Percentiles rank a stretch among this genome's conserved stretches.
These are phyloP conservation scores for Chloroclystis v-ata DNA, from an alignment of 2,888 invertebrate species.

Conservation along the genomic window DNA sequence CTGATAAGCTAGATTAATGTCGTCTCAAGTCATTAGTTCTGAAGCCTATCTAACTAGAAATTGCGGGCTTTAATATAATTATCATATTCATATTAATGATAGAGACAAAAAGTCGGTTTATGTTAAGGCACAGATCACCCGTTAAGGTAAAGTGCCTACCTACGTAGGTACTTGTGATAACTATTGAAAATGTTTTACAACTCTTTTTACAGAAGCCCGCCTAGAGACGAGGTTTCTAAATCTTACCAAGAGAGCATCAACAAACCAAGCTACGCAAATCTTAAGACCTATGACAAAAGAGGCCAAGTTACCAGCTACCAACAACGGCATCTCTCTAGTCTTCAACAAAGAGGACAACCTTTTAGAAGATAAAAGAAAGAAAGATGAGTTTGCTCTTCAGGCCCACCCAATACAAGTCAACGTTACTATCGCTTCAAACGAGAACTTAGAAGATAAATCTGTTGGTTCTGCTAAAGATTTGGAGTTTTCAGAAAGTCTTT, in stretches of 20 bases:
- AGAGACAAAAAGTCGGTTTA: too few species aligned
- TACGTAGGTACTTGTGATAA: too few species aligned
- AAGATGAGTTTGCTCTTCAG: not conserved
- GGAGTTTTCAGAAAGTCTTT: constrained; percentile 18
- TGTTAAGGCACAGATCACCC: too few species aligned
- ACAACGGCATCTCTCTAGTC: constrained; percentile 36
- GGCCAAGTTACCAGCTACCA: not conserved
- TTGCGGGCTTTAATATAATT: too few species aligned
- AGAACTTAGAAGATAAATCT: constrained; percentile 2
- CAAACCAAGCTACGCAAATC: constrained; percentile 41
- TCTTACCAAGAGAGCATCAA: constrained; percentile 35
- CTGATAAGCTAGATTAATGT: not conserved
- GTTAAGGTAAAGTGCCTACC: too few species aligned
- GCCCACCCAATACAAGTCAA: not conserved
- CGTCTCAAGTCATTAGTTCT: too few species aligned
- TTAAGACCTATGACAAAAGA: constrained; percentile 23
- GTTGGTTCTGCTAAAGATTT: constrained; percentile 1
- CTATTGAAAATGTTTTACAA: too few species aligned
- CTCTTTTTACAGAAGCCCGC: constrained; percentile 38
- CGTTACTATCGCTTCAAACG: constrained; percentile 1
- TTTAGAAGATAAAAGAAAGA: constrained; percentile 21
- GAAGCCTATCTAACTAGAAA: too few species aligned
- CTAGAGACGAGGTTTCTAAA: constrained; percentile 41
- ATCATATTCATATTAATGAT: too few species aligned
- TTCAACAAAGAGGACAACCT: constrained; percentile 40